Base-by-base conservation (phyloP, 2,113 vertebrate genomes). In the Sinocyclocheilus rhinocerous region DNA sequence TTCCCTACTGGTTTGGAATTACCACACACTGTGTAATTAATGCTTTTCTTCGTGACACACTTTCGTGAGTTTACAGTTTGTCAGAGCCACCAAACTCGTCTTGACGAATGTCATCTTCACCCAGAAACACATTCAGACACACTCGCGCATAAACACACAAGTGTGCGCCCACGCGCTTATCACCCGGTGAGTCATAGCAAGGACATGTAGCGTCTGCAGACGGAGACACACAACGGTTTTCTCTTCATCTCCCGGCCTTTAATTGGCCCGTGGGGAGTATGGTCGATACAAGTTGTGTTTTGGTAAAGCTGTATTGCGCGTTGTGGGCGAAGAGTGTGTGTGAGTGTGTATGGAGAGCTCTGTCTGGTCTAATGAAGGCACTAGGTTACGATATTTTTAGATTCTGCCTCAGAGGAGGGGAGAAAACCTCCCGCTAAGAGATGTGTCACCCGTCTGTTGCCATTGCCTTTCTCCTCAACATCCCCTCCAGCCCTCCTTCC, bases 311-410 rank as follows among this genome's bases (percentile, higher is more conserved):
- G 75, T 33, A 73, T 61, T 24, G 57, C 18, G 2, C 6, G 6
- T 11, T 45, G 48, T 72, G 63, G 33, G 3, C 8, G 16, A 79
- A 67, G n/a, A 33, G 61, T 33, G 52, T 80, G 67, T 80, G 67
- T 73, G 61, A 24, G n/a, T 36, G 36, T 65, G 36, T 52, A 8
- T 63, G 69, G 50, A 22, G 48, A 77, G 50, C 42, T 48, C 42
- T 79, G 81, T 86, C 91, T 52, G 83, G 87, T 65, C 7, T 87
- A 88, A 91, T 91, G 86, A 90, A 91, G 81, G 82, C 87, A 89
- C 83, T 39, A 61, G 39, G 76, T 85, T 90, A 78, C 78, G 89
- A 85, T 92, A 87, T 93, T 92, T 90, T 88, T 88, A 91, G 88
- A 48, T 16, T 42, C 48, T 85, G 67, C 81, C 73, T 57, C 65